Evolutionary conservation across 1,140 invertebrate species (phyloP).

Genomic region (Hetaerina americana): DNA sequence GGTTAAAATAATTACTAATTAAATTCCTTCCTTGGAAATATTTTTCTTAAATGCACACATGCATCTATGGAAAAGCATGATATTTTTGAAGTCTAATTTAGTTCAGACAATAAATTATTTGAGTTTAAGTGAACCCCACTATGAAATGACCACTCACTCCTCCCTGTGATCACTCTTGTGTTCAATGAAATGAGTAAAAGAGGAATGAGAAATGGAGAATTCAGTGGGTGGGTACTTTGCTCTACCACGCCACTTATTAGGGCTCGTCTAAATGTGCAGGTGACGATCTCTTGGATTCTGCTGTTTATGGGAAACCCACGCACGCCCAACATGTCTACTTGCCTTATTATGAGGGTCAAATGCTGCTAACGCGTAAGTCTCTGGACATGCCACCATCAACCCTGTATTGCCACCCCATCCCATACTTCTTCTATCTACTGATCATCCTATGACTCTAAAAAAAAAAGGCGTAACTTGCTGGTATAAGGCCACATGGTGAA

Average conservation of each 20-base stretch:
- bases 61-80: background rate
- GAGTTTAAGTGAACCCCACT: background rate
- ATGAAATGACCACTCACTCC: background rate
- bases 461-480: background rate
- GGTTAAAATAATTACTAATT: too few species aligned
- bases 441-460: background rate
- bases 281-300: constrained; percentile 53
- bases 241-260: constrained; percentile 2
- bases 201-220: background rate
- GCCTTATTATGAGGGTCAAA: constrained; percentile 61
- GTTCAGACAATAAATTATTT: background rate
- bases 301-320: constrained; percentile 51
- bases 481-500: too few species aligned
- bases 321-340: constrained; percentile 66
- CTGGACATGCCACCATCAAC: constrained; percentile 21
- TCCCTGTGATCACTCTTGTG: background rate
- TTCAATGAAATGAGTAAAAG: background rate
- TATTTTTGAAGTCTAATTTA: background rate
- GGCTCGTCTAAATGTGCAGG: constrained; percentile 24
- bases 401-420: constrained; percentile 15
- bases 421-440: constrained; percentile 6
- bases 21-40: background rate
- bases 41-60: background rate
- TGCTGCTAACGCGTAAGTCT: constrained; percentile 63
- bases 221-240: background rate